Conservation (phyloP, 2,797 vertebrate genomes). For the Tarsius wallacei region DNA sequence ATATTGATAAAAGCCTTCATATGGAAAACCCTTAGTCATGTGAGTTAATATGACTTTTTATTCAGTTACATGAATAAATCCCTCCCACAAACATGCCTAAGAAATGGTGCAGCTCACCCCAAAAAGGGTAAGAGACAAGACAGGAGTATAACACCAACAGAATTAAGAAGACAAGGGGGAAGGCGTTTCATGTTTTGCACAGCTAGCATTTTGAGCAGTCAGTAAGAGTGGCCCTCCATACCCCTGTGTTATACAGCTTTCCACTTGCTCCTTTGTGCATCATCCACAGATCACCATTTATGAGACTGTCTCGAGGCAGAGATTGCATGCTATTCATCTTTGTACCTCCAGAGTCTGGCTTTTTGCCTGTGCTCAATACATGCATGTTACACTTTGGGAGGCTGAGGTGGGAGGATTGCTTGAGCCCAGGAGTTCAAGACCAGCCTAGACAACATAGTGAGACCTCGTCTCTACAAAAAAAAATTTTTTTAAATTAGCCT, state of each 20-base stretch:
- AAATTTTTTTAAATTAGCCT: no score
- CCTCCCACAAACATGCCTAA: background rate
- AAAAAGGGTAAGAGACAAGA: background rate
- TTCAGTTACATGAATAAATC: background rate
- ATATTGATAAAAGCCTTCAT: background rate
- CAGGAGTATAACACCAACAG: background rate
- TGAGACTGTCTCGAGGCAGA: background rate
- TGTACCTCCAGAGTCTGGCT: background rate
- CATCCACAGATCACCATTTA: background rate
- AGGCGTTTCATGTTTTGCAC: background rate
- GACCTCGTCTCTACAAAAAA: no score
- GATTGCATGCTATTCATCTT: background rate
- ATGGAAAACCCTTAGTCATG: background rate
- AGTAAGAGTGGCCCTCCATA: background rate
- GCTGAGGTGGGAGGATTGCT: no score
- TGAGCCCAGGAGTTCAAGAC: no score
- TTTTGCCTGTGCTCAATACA: background rate
- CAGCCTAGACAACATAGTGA: no score
- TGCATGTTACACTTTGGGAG: no score
- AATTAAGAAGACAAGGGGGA: background rate
- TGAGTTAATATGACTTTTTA: background rate
- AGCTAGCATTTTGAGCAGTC: accelerated
- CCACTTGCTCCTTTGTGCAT: accelerated
- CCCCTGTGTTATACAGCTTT: no score
- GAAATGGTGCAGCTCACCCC: background rate